phyloP scores from a whole-genome alignment of 2,888 invertebrate genomes.

The Corbicula japonica region DNA sequence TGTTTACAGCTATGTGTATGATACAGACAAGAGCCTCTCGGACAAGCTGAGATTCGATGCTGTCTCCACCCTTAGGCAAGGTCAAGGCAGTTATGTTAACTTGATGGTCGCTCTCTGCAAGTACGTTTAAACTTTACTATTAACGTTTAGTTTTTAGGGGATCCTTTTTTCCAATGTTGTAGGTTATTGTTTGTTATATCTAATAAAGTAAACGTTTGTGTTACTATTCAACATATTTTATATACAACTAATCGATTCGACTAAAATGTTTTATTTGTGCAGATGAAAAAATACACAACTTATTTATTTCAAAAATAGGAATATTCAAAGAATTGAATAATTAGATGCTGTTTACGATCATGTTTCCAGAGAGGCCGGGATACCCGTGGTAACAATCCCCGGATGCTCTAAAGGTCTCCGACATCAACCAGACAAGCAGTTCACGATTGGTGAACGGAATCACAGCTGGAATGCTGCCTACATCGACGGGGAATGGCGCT shows the following conservation, averaged over 20 bases:
- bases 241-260: too few species aligned
- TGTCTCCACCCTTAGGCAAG: constrained; percentile 61
- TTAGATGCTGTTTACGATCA: too few species aligned
- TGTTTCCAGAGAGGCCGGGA: constrained; percentile 59
- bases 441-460: constrained; percentile 58
- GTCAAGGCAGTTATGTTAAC: constrained; percentile 61
- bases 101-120: constrained; percentile 62
- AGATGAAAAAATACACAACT: too few species aligned
- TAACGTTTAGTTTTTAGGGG: too few species aligned
- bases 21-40: constrained; percentile 35
- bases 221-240: too few species aligned
- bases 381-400: constrained; percentile 67
- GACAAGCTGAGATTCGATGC: constrained; percentile 58
- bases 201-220: not conserved
- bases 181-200: too few species aligned
- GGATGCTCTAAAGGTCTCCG: constrained; percentile 72
- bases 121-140: constrained; percentile 30
- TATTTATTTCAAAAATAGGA: too few species aligned
- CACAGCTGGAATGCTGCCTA: constrained; percentile 75
- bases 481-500: constrained; percentile 68
- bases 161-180: too few species aligned
- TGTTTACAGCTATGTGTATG: constrained; percentile 60
- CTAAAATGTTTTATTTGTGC: too few species aligned
- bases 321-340: too few species aligned
- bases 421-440: constrained; percentile 63